Base-by-base conservation (phyloP, 2,113 vertebrate species). In the Oryzias woworae region DNA sequence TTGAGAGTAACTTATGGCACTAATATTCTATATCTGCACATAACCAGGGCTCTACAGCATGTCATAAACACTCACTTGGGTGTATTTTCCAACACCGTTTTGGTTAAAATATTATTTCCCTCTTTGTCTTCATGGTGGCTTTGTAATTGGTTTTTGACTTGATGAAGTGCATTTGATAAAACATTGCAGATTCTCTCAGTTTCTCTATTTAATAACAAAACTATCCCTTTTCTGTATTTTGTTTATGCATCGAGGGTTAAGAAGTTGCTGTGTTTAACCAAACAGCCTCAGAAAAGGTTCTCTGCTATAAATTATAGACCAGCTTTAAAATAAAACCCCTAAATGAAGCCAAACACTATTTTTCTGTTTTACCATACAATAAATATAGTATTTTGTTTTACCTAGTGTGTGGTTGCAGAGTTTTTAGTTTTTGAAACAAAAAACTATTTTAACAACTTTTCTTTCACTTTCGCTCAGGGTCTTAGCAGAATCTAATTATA, bases 1-100 rank as follows among this genome's bases (percentile, higher is more conserved):
- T 91, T 88, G 90, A 85, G 88, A 86, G 76, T 91, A 91, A 91
- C 84, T 90, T 92, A 91, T 92, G 87, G 89, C 85, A 87, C 87
- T 91, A 92, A 92, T 92, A 92, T 90, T 84, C 83, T 82, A 89
- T 87, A 87, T 88, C 81, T 89, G 80, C 83, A 56, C 87, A 80
- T 75, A 83, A 73, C 72, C 83, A 81, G 81, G 71, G 85, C 82
- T 86, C 80, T 74, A 65, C 75, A 73, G 73, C 71, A 73, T 31
- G 69, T 78, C 83, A 82, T 90, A 89, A 90, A 90, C 85, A 81
- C 62, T 74, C 88, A 85, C 84, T 78, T 14, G 79, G 84, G 79
- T 88, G 82, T 80, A 64, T 86, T 86, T 88, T 61, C 74, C 71
- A 79, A 60, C 82, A 82, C 83, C 80, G 57, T 75, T 69, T 76